phyloP scores from a whole-genome alignment of 2,888 invertebrate species.

The Ceriagrion tenellum region DNA sequence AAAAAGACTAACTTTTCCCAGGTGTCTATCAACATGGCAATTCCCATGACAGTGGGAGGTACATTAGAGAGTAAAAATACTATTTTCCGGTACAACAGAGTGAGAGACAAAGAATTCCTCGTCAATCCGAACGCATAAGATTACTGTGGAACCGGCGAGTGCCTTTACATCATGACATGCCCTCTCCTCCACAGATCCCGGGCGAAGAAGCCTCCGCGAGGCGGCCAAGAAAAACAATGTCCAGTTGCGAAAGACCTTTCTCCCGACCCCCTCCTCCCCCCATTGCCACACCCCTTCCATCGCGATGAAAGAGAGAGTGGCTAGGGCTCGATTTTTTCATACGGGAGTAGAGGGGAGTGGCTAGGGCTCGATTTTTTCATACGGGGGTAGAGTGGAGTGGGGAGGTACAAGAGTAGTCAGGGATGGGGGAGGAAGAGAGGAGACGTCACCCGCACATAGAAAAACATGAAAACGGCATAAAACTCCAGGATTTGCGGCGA shows the following conservation, averaged over 20 bases:
- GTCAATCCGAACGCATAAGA: too few relatives aligned
- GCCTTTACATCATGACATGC: too few relatives aligned
- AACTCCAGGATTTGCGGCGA: conserved; percentile 46
- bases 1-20: too few relatives aligned
- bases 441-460: conserved; percentile 16
- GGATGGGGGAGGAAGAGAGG: background rate
- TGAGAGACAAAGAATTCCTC: too few relatives aligned
- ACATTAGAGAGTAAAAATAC: too few relatives aligned
- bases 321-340: background rate
- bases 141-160: too few relatives aligned
- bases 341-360: background rate
- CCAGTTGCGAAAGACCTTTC: background rate
- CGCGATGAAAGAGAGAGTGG: background rate
- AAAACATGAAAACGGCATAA: conserved; percentile 44
- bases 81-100: too few relatives aligned
- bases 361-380: conserved; percentile 18
- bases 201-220: background rate
- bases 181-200: background rate
- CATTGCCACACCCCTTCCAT: background rate
- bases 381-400: background rate
- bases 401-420: background rate
- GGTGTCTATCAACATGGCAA: too few relatives aligned
- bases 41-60: too few relatives aligned
- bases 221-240: background rate
- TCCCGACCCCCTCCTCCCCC: background rate